Evolutionary conservation across 2,797 vertebrate species (phyloP).

Genomic region (Psittacula derbiana): DNA sequence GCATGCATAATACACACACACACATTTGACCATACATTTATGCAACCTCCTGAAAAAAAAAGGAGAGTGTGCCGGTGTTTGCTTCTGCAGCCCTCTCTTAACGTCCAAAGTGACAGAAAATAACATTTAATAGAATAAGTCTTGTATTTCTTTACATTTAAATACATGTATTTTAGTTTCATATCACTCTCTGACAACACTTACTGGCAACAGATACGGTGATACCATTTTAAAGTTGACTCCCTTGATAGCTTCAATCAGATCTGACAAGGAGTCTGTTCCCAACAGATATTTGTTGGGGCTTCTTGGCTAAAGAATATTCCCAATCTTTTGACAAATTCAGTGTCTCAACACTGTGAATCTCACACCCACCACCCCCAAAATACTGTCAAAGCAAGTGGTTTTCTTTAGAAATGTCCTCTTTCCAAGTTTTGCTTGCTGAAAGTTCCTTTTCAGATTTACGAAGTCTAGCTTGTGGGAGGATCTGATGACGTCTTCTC

Average conservation of each 20-base stretch:
- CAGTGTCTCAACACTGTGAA: constrained; percentile 2
- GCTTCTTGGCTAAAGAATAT: constrained; percentile 40
- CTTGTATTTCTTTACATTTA: neutral
- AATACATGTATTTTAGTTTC: neutral
- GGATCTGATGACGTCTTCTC: neutral
- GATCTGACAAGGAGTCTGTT: constrained; percentile 27
- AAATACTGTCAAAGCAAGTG: constrained; percentile 29
- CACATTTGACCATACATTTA: neutral
- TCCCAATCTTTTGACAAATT: constrained; percentile 38
- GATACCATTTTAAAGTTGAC: neutral
- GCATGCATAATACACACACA: neutral
- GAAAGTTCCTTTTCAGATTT: constrained; percentile 8
- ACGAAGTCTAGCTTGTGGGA: constrained; percentile 29
- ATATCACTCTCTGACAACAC: neutral
- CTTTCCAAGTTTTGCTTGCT: neutral
- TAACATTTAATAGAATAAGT: neutral
- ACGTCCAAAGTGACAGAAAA: neutral
- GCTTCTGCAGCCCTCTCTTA: neutral
- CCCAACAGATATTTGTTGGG: neutral
- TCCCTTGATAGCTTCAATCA: neutral
- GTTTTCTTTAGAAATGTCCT: constrained; percentile 51
- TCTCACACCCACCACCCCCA: constrained; percentile 37
- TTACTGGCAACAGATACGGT: neutral
- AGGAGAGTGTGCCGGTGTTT: neutral
- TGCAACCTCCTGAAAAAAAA: neutral